Base-by-base conservation (phyloP, 2,113 vertebrate species). In the Triplophysa rosa region DNA sequence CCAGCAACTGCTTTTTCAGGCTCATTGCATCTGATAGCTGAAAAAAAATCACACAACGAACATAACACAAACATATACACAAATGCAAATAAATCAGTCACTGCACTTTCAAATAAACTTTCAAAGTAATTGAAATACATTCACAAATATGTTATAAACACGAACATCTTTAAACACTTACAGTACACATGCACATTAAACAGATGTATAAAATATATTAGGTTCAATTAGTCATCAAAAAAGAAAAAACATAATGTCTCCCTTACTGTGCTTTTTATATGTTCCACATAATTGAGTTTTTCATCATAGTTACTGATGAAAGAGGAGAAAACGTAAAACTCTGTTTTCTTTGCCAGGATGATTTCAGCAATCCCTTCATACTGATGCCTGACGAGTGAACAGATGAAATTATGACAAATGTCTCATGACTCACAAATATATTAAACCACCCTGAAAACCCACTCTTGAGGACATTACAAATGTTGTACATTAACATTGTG, bases 1-100 rank as follows among this genome's bases (percentile, higher is more conserved):
- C 93, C 81, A 97, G 88, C 85, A 99, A 92, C 87, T 93, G 94
- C 72, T 98, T 95, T 86, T 95, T 96, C 87, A 95, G 80, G 42
- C 26, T 56, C 13, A 1, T 37, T 24, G 26, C n/a, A 64, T 84
- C 71, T 63, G 21, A 9, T 63, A 82, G 65, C 80, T 71, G 59
- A 79, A 24, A 84, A 21, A 78, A 45, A 77, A 37, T 7, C 16
- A 76, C 26, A 26, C 54, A 66, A 29, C 40, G 13, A 9, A 21
- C 19, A 21, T 8, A 37, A 19, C 45, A 73, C 1, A 63, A 29
- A 13, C 12, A 16, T 62, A 63, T 56, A 14, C 19, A 56, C 16
- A 52, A 17, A 52, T 14, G 4, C 11, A 49, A 49, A 13, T 13
- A 14, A 49, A 11, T 49, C 47, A 14, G 14, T 13, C 2, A 49